phyloP scores from a whole-genome alignment of 2,888 invertebrate genomes.

The Apamea sordens region DNA sequence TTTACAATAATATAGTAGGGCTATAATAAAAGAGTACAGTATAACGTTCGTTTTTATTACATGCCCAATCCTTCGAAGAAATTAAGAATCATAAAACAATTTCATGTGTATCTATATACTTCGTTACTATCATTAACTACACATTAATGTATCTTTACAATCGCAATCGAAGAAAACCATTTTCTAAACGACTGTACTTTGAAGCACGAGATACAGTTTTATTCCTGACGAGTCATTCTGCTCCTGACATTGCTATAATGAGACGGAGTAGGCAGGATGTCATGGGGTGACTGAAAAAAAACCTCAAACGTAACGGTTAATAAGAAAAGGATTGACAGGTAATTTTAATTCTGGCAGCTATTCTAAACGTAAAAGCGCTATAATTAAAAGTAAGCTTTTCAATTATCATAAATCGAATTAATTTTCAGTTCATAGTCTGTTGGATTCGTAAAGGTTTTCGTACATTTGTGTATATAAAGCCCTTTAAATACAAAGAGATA shows the following conservation, averaged over 20 bases:
- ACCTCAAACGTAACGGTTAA: conserved; percentile 19
- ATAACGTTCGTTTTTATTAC: conserved; percentile 14
- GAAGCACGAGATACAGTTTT: conserved; percentile 60
- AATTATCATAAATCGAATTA: not conserved
- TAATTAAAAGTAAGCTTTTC: not conserved
- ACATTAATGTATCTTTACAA: not conserved
- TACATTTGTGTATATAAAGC: not conserved
- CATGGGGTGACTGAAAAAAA: conserved; percentile 59
- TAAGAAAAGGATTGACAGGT: conserved; percentile 17
- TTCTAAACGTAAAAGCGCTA: not conserved
- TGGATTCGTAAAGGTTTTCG: not conserved
- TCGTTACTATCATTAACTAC: not conserved
- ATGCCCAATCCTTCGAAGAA: conserved; percentile 10
- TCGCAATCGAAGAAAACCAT: not conserved
- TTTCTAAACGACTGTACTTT: conserved; percentile 38
- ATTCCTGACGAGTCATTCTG: conserved; percentile 73
- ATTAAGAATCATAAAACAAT: conserved; percentile 28
- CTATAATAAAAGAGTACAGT: conserved; percentile 21
- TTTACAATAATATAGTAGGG: conserved; percentile 18
- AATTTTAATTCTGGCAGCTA: conserved; percentile 10
- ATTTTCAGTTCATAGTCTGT: not conserved
- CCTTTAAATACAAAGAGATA: conserved; percentile 40
- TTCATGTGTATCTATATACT: not conserved
- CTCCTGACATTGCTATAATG: conserved; percentile 75
- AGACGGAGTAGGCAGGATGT: conserved; percentile 62